Conservation (phyloP, 2,797 vertebrate genomes). For the Sciaenops ocellatus region DNA sequence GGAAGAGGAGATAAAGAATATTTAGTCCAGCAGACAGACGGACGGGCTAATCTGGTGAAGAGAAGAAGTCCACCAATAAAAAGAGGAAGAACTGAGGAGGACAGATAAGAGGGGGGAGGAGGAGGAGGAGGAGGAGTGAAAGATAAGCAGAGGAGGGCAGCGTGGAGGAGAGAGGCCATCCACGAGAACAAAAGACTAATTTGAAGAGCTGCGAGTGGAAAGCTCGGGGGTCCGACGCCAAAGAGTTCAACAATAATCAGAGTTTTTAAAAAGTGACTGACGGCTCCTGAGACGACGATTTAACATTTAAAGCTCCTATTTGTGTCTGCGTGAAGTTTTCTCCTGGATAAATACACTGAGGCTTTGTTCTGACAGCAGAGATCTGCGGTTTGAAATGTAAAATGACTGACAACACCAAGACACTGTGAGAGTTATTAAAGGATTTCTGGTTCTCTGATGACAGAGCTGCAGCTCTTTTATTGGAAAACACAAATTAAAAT, state of each 20-base stretch:
- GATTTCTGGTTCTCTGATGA: neutral
- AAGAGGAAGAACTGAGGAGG: slow-evolving; percentile 44
- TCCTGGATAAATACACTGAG: slow-evolving; percentile 20
- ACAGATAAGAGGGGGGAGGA: slow-evolving; percentile 41
- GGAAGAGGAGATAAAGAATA: neutral
- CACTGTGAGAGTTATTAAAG: slow-evolving; percentile 5
- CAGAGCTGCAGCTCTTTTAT: neutral
- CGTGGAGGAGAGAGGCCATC: slow-evolving; percentile 39
- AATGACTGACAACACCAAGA: slow-evolving; percentile 36
- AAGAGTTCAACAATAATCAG: slow-evolving; percentile 60
- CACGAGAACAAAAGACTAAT: slow-evolving; percentile 66
- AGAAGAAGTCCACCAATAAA: slow-evolving; percentile 38
- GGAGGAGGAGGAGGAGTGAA: slow-evolving; percentile 24
- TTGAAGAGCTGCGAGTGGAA: slow-evolving; percentile 44
- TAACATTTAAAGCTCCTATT: slow-evolving; percentile 51
- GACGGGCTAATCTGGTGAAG: slow-evolving; percentile 31
- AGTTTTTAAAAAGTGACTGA: slow-evolving; percentile 49
- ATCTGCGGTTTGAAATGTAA: slow-evolving; percentile 41
- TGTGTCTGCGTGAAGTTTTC: slow-evolving; percentile 28
- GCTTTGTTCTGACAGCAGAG: slow-evolving; percentile 29
- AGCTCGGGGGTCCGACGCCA: slow-evolving; percentile 46
- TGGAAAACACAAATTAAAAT: neutral
- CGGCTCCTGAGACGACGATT: slow-evolving; percentile 42
- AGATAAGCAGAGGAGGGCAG: slow-evolving; percentile 51
- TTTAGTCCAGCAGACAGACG: slow-evolving; percentile 14